Percentiles rank a stretch among this genome's conserved stretches.
phyloP scores from a whole-genome alignment of 2,113 vertebrate species.

The Taxidea taxus region DNA sequence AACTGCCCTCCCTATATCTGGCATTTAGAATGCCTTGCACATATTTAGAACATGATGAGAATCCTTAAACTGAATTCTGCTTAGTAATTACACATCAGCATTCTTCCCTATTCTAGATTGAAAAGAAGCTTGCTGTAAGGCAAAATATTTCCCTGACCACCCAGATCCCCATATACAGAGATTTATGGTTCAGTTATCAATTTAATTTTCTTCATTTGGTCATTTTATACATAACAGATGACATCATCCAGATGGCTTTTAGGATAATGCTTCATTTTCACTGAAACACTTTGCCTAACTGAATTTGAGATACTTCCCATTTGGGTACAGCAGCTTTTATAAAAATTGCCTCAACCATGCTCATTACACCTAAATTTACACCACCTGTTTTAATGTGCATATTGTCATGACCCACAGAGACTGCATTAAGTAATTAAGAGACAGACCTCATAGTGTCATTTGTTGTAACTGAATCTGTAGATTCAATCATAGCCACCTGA shows the following conservation, averaged over 20 bases:
- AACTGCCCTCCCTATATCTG: background rate
- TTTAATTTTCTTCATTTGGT: slow-evolving; percentile 15
- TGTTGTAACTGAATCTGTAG: slow-evolving; percentile 66
- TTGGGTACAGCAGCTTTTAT: slow-evolving; percentile 67
- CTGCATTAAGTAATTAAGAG: slow-evolving; percentile 80
- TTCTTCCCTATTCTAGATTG: background rate
- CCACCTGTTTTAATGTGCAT: slow-evolving; percentile 68
- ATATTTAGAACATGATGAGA: background rate
- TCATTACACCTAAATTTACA: slow-evolving; percentile 58
- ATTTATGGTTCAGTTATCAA: background rate
- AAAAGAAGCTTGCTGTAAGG: background rate
- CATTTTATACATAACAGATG: background rate
- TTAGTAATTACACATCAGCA: background rate
- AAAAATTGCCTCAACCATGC: slow-evolving; percentile 65
- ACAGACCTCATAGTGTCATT: slow-evolving; percentile 56
- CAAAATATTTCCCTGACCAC: background rate
- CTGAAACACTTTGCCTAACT: slow-evolving; percentile 66
- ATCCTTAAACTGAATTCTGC: background rate
- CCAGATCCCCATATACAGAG: background rate
- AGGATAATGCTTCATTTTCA: slow-evolving; percentile 58
- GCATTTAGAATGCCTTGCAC: background rate
- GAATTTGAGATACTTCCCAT: background rate
- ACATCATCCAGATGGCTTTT: slow-evolving; percentile 62
- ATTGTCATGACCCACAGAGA: slow-evolving; percentile 58
- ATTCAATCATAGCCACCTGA: slow-evolving; percentile 62